Evolutionary conservation across 1,140 invertebrate genomes (phyloP), one percentile per base, ranked within the genome.

Genomic region (Xylocopa sonorina): DNA sequence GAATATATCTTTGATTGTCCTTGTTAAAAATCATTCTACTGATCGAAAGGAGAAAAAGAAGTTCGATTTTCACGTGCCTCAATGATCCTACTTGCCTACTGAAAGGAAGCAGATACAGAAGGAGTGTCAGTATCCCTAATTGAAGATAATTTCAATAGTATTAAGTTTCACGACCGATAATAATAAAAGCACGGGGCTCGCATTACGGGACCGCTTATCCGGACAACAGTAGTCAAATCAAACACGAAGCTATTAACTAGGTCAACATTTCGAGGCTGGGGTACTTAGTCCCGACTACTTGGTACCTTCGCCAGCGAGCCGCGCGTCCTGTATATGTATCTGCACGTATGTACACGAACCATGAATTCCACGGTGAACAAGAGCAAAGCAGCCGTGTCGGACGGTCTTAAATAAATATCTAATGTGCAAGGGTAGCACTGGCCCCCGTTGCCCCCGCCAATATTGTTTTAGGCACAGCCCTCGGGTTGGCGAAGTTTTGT

Each of bases 141-240:
- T 60, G 74, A 64, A 69, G 72, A 76, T 66, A 66, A 78, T 77
- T 81, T 78, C 58, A 34, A 63, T 50, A 43, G 66, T 66, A 72
- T 63, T 32, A 50, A 64, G 43, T 77, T 77, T 69, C 72, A 41
- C 64, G 43, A 29, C 46, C 38, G 81, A 62, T 76, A 77, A 80
- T 78, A 78, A 72, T 63, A 63, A 73, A 73, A 64, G 68, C 60
- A 67, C 41, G 58, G 63, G 58, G 75, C 71, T 86, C 82, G 81
- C 84, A 77, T 84, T 88, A 88, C 82, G 74, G 82, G 72, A 78
- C 71, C 74, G 81, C 85, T 85, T 88, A 88, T 79, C 78, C 76
- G 83, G 85, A 89, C 85, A 88, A 88, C 88, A 90, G 89, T 89
- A 90, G 89, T 90, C 89, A 90, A 90, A 90, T 90, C 89, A 90